Conservation (phyloP, 2,888 invertebrate species). For the Clivina fossor region DNA sequence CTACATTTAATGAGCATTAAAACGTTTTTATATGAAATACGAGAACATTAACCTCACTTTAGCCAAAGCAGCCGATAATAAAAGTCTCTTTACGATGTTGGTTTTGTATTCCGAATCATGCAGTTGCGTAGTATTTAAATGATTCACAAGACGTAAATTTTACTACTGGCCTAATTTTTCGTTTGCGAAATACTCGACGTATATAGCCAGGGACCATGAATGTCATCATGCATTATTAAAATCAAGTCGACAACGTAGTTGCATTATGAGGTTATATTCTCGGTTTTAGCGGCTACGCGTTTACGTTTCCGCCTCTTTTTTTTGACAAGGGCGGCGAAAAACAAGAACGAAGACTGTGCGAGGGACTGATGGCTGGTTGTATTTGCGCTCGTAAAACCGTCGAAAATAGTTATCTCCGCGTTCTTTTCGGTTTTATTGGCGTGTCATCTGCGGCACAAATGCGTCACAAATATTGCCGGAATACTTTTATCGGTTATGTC, state of each 20-base stretch:
- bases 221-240: slow-evolving; percentile 20
- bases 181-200: not conserved
- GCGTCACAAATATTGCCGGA: too few relatives aligned
- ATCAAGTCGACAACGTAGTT: slow-evolving; percentile 7
- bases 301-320: not conserved
- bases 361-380: too few relatives aligned
- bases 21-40: too few relatives aligned
- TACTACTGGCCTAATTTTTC: slow-evolving; percentile 11
- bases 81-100: too few relatives aligned
- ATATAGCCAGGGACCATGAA: slow-evolving; percentile 4
- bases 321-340: too few relatives aligned
- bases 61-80: too few relatives aligned
- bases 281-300: slow-evolving; percentile 3
- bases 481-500: too few relatives aligned
- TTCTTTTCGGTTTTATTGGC: slow-evolving; percentile 19
- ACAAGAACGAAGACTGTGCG: too few relatives aligned
- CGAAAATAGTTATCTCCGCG: slow-evolving; percentile 16
- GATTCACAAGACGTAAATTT: slow-evolving; percentile 19
- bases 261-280: not conserved
- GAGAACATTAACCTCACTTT: too few relatives aligned
- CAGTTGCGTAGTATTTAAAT: slow-evolving; percentile 22
- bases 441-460: slow-evolving; percentile 14
- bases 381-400: slow-evolving; percentile 16
- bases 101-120: not conserved
- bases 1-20: too few relatives aligned